Percentiles rank a stretch among this genome's conserved stretches.
Conservation (phyloP, 2,888 invertebrate genomes). For the Agrochola litura region DNA sequence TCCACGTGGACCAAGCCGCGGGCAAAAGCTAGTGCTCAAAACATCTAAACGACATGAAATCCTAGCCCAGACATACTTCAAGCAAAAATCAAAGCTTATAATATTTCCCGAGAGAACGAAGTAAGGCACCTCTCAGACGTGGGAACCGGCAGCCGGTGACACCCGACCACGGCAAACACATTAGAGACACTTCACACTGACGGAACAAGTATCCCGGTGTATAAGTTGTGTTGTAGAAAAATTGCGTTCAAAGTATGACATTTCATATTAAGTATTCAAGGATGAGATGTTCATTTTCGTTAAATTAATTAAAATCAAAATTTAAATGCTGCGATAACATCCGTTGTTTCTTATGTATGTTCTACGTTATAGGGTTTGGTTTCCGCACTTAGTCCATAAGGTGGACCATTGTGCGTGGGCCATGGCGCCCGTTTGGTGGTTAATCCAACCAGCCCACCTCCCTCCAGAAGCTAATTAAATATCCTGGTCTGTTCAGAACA, state of each 20-base stretch:
- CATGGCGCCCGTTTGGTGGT: too few species aligned
- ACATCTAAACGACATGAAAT: constrained; percentile 15
- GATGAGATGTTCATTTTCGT: too few species aligned
- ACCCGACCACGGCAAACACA: constrained; percentile 60
- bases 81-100: constrained; percentile 40
- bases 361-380: too few species aligned
- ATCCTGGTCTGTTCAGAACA: too few species aligned
- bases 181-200: constrained; percentile 50
- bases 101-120: constrained; percentile 29
- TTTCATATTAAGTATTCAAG: not conserved
- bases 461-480: too few species aligned
- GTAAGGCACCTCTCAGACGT: constrained; percentile 43
- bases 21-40: not conserved
- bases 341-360: not conserved
- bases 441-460: too few species aligned
- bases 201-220: constrained; percentile 14
- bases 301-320: too few species aligned
- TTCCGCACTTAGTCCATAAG: too few species aligned
- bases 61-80: not conserved
- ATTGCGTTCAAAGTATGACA: not conserved
- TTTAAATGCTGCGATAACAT: not conserved
- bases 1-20: not conserved
- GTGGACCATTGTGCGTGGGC: too few species aligned
- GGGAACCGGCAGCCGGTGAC: constrained; percentile 58
- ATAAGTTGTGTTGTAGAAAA: not conserved